Conservation (phyloP, 1,140 invertebrate genomes). For the Drosophila varians region DNA sequence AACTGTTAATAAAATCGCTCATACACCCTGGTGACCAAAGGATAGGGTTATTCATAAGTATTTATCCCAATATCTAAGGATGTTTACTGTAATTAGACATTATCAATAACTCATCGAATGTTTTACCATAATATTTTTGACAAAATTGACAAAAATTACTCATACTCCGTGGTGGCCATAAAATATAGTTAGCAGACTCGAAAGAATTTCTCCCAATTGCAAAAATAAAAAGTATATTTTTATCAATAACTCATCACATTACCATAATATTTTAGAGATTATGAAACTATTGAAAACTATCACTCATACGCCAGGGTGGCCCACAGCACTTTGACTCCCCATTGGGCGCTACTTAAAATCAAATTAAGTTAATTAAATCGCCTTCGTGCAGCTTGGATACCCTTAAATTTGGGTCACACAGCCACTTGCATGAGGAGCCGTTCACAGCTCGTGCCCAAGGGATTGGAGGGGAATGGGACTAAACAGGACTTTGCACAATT, state of each 20-base stretch:
- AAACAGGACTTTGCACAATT: neutral
- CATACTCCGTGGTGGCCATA: too few relatives aligned
- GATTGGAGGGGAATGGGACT: neutral
- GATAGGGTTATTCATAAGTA: too few relatives aligned
- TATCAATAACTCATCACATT: neutral
- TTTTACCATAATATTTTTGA: too few relatives aligned
- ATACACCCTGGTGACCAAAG: too few relatives aligned
- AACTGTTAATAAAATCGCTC: too few relatives aligned
- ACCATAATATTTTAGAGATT: neutral
- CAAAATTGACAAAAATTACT: too few relatives aligned
- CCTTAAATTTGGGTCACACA: conserved; percentile 51
- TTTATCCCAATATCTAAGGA: too few relatives aligned
- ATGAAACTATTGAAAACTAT: neutral
- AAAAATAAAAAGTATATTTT: too few relatives aligned
- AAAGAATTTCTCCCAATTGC: too few relatives aligned
- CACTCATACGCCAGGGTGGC: neutral
- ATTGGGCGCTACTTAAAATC: conserved; percentile 40
- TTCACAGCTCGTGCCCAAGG: conserved; percentile 2
- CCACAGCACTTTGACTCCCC: conserved; percentile 12
- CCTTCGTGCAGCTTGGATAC: conserved; percentile 30
- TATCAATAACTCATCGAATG: too few relatives aligned
- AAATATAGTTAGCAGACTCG: too few relatives aligned
- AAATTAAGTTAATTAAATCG: conserved; percentile 57
- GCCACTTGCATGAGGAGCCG: conserved; percentile 9
- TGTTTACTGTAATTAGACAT: too few relatives aligned